Evolutionary conservation across 2,888 invertebrate species (phyloP).

Genomic region (Rutpela maculata): DNA sequence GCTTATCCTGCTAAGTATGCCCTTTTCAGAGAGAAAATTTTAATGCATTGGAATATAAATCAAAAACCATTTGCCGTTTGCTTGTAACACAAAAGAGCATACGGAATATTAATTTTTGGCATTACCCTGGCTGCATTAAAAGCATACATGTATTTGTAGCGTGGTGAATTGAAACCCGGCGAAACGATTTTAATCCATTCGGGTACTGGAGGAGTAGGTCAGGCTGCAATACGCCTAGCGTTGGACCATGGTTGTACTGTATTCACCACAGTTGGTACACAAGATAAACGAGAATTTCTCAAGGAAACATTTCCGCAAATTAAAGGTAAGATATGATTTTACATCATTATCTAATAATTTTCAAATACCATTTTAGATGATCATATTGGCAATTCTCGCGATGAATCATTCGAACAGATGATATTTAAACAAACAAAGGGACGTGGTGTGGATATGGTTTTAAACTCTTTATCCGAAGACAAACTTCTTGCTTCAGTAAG

Average conservation of each 20-base stretch:
- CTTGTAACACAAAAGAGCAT: too few relatives aligned
- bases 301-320: slow-evolving; percentile 75
- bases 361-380: slow-evolving; percentile 49
- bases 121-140: too few relatives aligned
- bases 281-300: slow-evolving; percentile 80
- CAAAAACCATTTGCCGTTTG: too few relatives aligned
- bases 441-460: slow-evolving; percentile 91
- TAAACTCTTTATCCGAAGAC: slow-evolving; percentile 95
- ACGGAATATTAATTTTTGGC: too few relatives aligned
- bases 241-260: slow-evolving; percentile 80
- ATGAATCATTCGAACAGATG: slow-evolving; percentile 91
- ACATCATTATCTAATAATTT: slow-evolving; percentile 35
- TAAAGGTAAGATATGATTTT: slow-evolving; percentile 57
- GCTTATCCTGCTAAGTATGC: too few relatives aligned
- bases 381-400: slow-evolving; percentile 80
- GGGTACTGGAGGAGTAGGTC: slow-evolving; percentile 84
- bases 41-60: too few relatives aligned
- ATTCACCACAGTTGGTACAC: slow-evolving; percentile 83
- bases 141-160: too few relatives aligned
- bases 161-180: slow-evolving; percentile 60
- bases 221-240: slow-evolving; percentile 86
- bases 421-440: slow-evolving; percentile 88
- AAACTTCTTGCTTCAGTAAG: slow-evolving; percentile 85
- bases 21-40: too few relatives aligned
- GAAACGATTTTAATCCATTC: slow-evolving; percentile 77